Percentiles rank a stretch among this genome's conserved stretches.
phyloP scores from a whole-genome alignment of 2,888 invertebrate species.

The Bombylius major region DNA sequence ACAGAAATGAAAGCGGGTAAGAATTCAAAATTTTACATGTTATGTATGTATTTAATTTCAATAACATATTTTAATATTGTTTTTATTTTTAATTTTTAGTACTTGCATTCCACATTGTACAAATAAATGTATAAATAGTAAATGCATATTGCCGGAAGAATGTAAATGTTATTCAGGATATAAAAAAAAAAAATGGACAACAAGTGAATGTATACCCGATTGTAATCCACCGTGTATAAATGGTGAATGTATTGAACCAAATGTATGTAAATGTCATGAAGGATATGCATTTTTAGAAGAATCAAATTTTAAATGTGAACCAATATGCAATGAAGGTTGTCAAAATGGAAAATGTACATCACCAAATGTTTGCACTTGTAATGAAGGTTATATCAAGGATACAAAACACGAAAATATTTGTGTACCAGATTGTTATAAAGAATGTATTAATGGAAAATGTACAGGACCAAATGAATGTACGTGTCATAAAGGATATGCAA shows the following conservation, averaged over 20 bases:
- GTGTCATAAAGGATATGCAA: neutral
- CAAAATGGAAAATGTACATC: conserved; percentile 40
- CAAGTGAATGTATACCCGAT: conserved; percentile 27
- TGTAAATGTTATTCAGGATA: conserved; percentile 33
- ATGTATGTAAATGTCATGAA: neutral
- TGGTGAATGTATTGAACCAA: conserved; percentile 26
- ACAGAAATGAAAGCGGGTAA: no score
- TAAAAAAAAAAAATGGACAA: neutral
- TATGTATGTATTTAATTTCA: no score
- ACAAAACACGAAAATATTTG: conserved; percentile 17
- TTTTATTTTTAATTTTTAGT: neutral
- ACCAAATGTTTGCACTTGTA: conserved; percentile 45
- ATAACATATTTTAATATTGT: no score
- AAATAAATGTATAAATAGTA: conserved; percentile 21
- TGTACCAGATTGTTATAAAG: conserved; percentile 24
- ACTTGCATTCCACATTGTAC: conserved; percentile 21
- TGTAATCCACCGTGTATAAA: conserved; percentile 36
- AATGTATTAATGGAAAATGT: conserved; percentile 30
- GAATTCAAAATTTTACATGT: no score
- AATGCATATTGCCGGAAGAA: conserved; percentile 27
- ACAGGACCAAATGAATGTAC: conserved; percentile 36
- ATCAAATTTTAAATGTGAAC: conserved; percentile 22
- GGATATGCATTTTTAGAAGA: neutral
- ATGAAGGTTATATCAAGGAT: conserved; percentile 30
- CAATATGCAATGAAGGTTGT: conserved; percentile 32